Conservation (phyloP, 1,140 invertebrate species). For the Zelostemma sp. region DNA sequence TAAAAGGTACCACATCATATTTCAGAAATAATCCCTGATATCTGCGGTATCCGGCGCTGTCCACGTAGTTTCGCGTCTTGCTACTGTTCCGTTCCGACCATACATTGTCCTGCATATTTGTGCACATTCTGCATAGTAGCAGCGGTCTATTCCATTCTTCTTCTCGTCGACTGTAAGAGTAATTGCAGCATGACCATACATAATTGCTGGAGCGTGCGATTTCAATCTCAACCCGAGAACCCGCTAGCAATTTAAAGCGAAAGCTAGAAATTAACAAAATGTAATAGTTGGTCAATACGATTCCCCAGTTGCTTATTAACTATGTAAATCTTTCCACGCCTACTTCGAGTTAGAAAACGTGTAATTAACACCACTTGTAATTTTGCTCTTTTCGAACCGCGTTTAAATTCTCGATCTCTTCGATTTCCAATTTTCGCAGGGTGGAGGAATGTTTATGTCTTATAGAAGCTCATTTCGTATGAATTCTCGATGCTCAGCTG, state of each 20-base stretch:
- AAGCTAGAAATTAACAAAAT: constrained; percentile 14
- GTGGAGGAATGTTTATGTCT: too few species aligned
- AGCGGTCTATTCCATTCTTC: constrained; percentile 15
- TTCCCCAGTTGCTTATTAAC: background rate
- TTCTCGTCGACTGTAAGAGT: constrained; percentile 14
- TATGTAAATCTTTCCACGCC: background rate
- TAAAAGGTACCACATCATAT: constrained; percentile 13
- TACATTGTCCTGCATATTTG: constrained; percentile 38
- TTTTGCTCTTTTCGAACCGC: too few species aligned
- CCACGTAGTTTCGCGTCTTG: constrained; percentile 22
- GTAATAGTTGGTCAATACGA: constrained; percentile 1
- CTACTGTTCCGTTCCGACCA: constrained; percentile 16
- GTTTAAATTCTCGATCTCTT: too few species aligned
- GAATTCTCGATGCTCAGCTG: constrained; percentile 25
- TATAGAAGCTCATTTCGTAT: too few species aligned
- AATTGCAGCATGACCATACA: constrained; percentile 12
- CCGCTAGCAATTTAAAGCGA: constrained; percentile 12
- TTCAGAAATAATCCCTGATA: constrained; percentile 34
- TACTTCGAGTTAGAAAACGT: too few species aligned
- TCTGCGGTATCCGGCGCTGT: constrained; percentile 27
- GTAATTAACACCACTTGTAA: too few species aligned
- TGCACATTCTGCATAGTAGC: constrained; percentile 22
- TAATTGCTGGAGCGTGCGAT: constrained; percentile 17
- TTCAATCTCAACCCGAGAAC: constrained; percentile 13
- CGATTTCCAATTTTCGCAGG: background rate